phyloP scores from a whole-genome alignment of 2,888 invertebrate genomes.

The Baronia brevicornis region DNA sequence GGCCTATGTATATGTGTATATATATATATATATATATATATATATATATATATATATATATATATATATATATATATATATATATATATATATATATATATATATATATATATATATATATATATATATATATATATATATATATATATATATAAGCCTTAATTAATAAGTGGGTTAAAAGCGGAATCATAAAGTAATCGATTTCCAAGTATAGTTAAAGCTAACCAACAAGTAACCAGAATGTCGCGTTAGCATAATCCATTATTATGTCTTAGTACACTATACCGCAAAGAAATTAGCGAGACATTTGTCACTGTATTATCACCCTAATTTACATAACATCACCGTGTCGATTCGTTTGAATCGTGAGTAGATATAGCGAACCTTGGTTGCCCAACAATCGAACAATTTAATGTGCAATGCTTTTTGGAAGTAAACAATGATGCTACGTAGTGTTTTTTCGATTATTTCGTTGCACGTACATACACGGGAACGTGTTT shows the following conservation, averaged over 20 bases:
- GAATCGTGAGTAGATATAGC: constrained; percentile 1
- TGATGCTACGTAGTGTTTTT: constrained; percentile 13
- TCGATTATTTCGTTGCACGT: constrained; percentile 11
- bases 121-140: no score
- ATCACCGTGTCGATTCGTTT: no score
- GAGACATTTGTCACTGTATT: not conserved
- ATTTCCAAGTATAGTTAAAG: constrained; percentile 21
- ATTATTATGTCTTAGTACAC: constrained; percentile 4
- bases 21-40: no score
- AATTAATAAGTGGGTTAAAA: no score
- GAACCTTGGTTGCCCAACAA: constrained; percentile 1
- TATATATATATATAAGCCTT: no score
- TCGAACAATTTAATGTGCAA: constrained; percentile 10
- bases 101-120: no score
- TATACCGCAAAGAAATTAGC: no score
- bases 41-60: no score
- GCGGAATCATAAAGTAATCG: constrained; percentile 5
- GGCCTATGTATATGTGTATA: no score
- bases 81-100: no score
- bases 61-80: no score
- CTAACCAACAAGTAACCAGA: constrained; percentile 24
- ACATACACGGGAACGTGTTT: constrained; percentile 18
- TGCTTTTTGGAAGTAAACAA: constrained; percentile 25
- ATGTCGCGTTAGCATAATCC: constrained; percentile 19
- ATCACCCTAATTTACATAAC: no score